Base-by-base conservation (phyloP, 1,140 invertebrate genomes). In the Lucilia sericata region DNA sequence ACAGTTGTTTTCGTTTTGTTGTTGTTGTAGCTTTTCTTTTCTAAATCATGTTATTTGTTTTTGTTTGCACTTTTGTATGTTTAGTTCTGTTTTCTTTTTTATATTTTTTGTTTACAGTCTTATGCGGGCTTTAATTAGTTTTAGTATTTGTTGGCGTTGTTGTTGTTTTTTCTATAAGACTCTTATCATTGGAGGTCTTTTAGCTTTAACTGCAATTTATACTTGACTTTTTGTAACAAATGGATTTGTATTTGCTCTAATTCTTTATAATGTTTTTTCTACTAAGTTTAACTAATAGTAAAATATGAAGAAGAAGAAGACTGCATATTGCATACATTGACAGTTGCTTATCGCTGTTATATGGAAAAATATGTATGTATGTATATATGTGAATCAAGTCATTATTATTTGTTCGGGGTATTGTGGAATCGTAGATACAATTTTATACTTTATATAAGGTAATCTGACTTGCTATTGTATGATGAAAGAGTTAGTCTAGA, bases 121-220 rank as follows among this genome's bases (percentile, higher is more conserved):
- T 21, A 70, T 70, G 65, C 65, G 65, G 65, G 65, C 65, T 21
- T 70, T 70, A 70, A 70, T 70, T 70, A 70, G 65, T 70, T 70
- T 80, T 49, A 51, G 17, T 80, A 51, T 19, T 70, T 70, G 55
- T 60, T 70, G n/a, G n/a, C n/a, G 51, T 60, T 60, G 14, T 17
- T 60, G n/a, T 70, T 70, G 5, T 70, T 51, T 51, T 80, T 80
- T 49, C 21, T 78, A 4, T 80, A 80, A 80, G 19, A 80, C 76
- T 80, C 76, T 80, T 80, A 80, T 80, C 76, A 80, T 80, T 80
- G 76, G 76, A 80, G 76, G 76, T 80, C 42, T 80, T 80, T 80
- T 49, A 51, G n/a, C 42, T 19, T 80, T 80, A 80, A 49, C 12
- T 80, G 76, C 47, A 47, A 49, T 51, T 47, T 80, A 80, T 49